Evolutionary conservation across 1,140 invertebrate genomes (phyloP), one percentile per base, ranked within the genome.

Genomic region (Pteromalus puparum): DNA sequence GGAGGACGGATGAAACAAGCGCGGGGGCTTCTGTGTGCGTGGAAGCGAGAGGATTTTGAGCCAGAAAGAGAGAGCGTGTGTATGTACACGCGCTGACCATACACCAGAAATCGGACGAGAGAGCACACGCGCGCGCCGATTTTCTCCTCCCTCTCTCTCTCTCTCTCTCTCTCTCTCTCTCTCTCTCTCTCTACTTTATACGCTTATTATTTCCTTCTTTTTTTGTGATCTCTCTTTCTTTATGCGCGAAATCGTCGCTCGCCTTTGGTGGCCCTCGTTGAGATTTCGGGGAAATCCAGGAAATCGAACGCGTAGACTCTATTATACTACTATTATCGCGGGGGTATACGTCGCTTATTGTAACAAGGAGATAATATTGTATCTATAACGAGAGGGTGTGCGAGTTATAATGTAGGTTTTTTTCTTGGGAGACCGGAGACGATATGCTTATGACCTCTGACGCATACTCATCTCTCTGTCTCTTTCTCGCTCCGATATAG

Each of bases 11-110:
- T 24, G 21, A 68, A 77, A 42, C 61, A 79, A 79, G 61, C 21
- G 21, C 53, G 53, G 18, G 53, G 53, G 21, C 77, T 79, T 79
- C 48, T 68, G 26, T 79, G 12, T 77, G 42, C 26, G 26, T 48
- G 53, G 53, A 61, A 61, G 26, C 61, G 24, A 15, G 38, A 38
- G 34, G 61, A 68, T 68, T 68, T 65, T 65, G 12, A 65, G 76
- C 26, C 6, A 6, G 13, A 15, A 0, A 13, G 18, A 18, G 21
- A 18, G 46, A 13, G 10, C 1, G 46, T 1, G 15, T 1, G 10
- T 18, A 18, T 10, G 3, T 18, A 48, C 13, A 48, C 46, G 10
- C 46, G 13, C 46, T 48, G 46, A 61, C 18, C 53, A 61, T 2
- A 61, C 21, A 18, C 4, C 2, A 18, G 53, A 53, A 10, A 53